Percentiles rank a stretch among this genome's conserved stretches.
These are phyloP conservation scores for Cebidichthys violaceus DNA, from an alignment of 2,113 vertebrate genomes.

Conservation along the genomic window DNA sequence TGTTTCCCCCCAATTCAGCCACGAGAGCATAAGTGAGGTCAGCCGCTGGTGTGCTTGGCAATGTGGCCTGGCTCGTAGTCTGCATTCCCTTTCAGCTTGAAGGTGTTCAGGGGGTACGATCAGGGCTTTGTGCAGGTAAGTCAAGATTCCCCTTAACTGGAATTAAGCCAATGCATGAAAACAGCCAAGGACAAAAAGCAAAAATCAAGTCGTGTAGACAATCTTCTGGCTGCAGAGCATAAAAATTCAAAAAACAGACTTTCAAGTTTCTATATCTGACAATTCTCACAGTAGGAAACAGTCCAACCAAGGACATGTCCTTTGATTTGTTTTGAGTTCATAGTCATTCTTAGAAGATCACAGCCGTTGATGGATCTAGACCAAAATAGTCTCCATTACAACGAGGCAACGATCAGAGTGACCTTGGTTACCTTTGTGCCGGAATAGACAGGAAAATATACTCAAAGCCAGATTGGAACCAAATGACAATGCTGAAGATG, in stretches of 20 bases:
- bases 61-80: neutral
- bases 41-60: neutral
- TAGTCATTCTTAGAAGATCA: neutral
- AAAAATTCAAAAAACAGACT: neutral
- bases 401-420: neutral
- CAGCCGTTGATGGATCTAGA: neutral
- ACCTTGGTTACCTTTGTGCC: conserved; percentile 1
- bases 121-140: neutral
- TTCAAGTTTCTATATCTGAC: neutral
- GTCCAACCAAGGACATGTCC: neutral
- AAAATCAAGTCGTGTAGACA: neutral
- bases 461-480: conserved; percentile 2
- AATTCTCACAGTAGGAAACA: neutral
- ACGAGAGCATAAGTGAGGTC: neutral
- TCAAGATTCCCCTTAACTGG: neutral
- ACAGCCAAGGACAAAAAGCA: neutral
- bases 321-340: conserved; percentile 3
- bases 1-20: too few species aligned
- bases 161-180: neutral
- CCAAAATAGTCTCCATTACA: conserved; percentile 10
- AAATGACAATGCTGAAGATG: conserved; percentile 36
- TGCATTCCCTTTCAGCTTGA: neutral
- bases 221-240: neutral
- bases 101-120: neutral
- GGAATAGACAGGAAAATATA: conserved; percentile 31